Percentiles rank a stretch among this genome's conserved stretches.
Evolutionary conservation across 2,113 vertebrate genomes (phyloP).

Genomic region (Lucifuga dentata): DNA sequence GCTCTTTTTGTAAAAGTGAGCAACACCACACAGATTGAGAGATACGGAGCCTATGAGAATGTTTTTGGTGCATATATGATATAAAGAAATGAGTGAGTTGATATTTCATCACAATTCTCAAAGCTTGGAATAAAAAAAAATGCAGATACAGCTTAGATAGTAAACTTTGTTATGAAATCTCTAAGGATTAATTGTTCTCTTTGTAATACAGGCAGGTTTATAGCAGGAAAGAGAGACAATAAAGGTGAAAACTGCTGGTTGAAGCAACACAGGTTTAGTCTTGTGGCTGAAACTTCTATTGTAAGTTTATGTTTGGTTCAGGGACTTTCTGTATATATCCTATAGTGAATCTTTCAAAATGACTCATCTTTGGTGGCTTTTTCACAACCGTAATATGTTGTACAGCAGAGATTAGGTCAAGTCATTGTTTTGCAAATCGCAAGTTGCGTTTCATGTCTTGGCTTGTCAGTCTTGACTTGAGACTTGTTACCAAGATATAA

Average conservation of each 20-base stretch:
- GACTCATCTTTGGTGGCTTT: no score
- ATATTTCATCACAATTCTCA: constrained; percentile 4
- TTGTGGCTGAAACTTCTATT: no score
- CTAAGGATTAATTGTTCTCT: background rate
- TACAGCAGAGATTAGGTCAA: no score
- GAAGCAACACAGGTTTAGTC: no score
- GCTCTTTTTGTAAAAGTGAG: constrained; percentile 81
- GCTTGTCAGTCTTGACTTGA: no score
- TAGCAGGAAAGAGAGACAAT: constrained; percentile 14
- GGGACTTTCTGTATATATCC: background rate
- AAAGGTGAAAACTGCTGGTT: no score
- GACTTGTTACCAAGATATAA: no score
- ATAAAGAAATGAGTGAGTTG: constrained; percentile 54
- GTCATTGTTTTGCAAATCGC: no score
- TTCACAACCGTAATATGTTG: background rate
- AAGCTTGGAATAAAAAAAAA: background rate
- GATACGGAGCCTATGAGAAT: constrained; percentile 62
- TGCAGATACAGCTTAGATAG: no score
- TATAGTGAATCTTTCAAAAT: background rate
- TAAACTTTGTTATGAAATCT: no score
- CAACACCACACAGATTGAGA: constrained; percentile 38
- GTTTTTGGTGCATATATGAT: constrained; percentile 88
- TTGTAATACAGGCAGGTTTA: background rate
- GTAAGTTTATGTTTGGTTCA: background rate
- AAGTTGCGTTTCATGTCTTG: no score